Evolutionary conservation across 37 sponge, comb jelly and placozoan species (phyloP), one percentile per base, ranked within the genome.

Genomic region (Halichondria panicea): DNA sequence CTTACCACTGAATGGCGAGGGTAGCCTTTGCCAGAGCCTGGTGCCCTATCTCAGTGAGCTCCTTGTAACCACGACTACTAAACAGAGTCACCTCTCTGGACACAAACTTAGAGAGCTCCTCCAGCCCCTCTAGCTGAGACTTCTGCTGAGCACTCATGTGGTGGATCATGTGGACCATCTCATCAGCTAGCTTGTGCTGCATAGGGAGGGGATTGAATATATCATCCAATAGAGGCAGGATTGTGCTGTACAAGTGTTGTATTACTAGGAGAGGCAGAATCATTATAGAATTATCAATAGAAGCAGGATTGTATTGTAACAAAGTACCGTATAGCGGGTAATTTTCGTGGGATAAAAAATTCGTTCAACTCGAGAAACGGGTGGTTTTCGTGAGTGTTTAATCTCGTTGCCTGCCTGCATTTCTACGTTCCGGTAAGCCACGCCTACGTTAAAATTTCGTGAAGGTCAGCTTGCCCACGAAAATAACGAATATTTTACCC

Each of bases 161-260:
- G 39, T 62, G 43, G 21, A 86, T 72, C 37, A 54, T 44, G 27
- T 79, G 68, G 3, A 79, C 79, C 9, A 86, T 55, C 68, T 86
- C 80, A 12, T 86, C 79, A 22, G 80, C 21, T 44, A 68, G 79
- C 80, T 86, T 86, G 74, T 73, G 80, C 86, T 86, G 43, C 22
- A 54, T 13, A 28, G 28, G 34, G 67, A 24, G 7, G 34, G 30
- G 40, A 2, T 12, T 11, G 22, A 24, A n/a, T n/a, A n/a, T n/a
- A n/a, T n/a, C n/a, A n/a, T n/a, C n/a, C n/a, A n/a, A n/a, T n/a
- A n/a, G n/a, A n/a, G n/a, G n/a, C n/a, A n/a, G n/a, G n/a, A n/a
- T n/a, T n/a, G n/a, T n/a, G n/a, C n/a, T n/a, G n/a, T n/a, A n/a
- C n/a, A n/a, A n/a, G n/a, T n/a, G n/a, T n/a, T n/a, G 28, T 64